These are phyloP conservation scores for Mechanitis mazaeus DNA, from an alignment of 2,888 invertebrate genomes.

Conservation along the genomic window DNA sequence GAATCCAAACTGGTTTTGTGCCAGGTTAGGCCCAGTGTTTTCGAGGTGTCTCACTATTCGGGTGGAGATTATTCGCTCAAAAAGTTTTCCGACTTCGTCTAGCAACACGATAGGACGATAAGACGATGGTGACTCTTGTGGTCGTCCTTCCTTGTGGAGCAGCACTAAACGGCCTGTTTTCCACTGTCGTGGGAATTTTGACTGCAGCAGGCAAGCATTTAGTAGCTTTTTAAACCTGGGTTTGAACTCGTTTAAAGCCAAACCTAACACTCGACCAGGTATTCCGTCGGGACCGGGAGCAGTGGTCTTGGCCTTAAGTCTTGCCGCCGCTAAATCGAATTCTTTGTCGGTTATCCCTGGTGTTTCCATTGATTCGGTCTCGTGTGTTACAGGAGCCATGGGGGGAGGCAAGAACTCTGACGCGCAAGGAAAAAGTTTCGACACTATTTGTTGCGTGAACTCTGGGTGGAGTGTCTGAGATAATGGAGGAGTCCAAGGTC, in stretches of 20 bases:
- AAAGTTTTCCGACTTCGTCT: slow-evolving; percentile 27
- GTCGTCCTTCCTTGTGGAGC: slow-evolving; percentile 20
- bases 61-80: slow-evolving; percentile 25
- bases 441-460: slow-evolving; percentile 5
- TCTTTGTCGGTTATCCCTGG: not conserved
- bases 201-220: slow-evolving; percentile 10
- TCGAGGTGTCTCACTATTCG: slow-evolving; percentile 19
- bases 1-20: slow-evolving; percentile 14
- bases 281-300: slow-evolving; percentile 22
- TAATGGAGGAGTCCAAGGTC: slow-evolving; percentile 10
- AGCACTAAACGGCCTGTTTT: slow-evolving; percentile 21
- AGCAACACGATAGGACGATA: slow-evolving; percentile 27
- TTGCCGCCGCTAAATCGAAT: not conserved
- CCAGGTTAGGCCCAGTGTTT: slow-evolving; percentile 15
- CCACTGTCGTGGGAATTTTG: slow-evolving; percentile 17
- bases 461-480: slow-evolving; percentile 9
- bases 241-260: slow-evolving; percentile 6
- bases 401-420: too few species aligned
- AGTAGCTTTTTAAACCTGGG: slow-evolving; percentile 16
- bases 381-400: too few species aligned
- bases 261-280: slow-evolving; percentile 15
- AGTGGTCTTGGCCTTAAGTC: slow-evolving; percentile 14
- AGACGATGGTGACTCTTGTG: slow-evolving; percentile 17
- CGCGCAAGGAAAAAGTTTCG: too few species aligned
- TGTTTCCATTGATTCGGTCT: too few species aligned